These are phyloP conservation scores for Eumaeus atala DNA, from an alignment of 1,140 invertebrate genomes.

Conservation along the genomic window DNA sequence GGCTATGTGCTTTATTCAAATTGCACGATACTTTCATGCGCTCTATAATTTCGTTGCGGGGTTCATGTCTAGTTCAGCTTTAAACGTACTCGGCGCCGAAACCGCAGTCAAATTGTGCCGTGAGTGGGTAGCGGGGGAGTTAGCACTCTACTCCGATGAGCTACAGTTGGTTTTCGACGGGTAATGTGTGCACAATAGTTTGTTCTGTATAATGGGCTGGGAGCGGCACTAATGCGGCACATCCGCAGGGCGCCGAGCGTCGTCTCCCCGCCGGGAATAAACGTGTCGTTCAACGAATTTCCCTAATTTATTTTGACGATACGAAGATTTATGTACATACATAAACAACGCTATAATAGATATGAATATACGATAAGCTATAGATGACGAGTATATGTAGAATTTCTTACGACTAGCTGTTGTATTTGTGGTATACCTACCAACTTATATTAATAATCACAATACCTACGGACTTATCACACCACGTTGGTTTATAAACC, in stretches of 20 bases:
- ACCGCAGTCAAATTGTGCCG: slow-evolving; percentile 27
- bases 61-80: slow-evolving; percentile 27
- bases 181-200: slow-evolving; percentile 20
- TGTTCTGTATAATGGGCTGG: slow-evolving; percentile 33
- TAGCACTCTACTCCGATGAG: slow-evolving; percentile 2
- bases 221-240: slow-evolving; percentile 39
- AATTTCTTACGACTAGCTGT: too few species aligned
- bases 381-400: neutral
- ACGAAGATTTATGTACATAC: slow-evolving; percentile 33
- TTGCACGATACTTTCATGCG: slow-evolving; percentile 20
- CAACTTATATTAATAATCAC: too few species aligned
- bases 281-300: slow-evolving; percentile 29
- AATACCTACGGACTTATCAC: too few species aligned
- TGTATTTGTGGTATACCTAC: too few species aligned
- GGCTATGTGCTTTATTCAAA: slow-evolving; percentile 20
- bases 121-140: neutral
- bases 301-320: slow-evolving; percentile 37
- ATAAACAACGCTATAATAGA: slow-evolving; percentile 22
- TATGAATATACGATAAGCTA: slow-evolving; percentile 20
- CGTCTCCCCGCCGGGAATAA: slow-evolving; percentile 21
- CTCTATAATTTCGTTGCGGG: slow-evolving; percentile 24
- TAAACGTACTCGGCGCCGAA: slow-evolving; percentile 29
- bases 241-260: slow-evolving; percentile 33
- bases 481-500: too few species aligned
- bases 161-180: slow-evolving; percentile 13